Conservation (phyloP, 2,888 invertebrate genomes). For the Sclerodermus sp. region DNA sequence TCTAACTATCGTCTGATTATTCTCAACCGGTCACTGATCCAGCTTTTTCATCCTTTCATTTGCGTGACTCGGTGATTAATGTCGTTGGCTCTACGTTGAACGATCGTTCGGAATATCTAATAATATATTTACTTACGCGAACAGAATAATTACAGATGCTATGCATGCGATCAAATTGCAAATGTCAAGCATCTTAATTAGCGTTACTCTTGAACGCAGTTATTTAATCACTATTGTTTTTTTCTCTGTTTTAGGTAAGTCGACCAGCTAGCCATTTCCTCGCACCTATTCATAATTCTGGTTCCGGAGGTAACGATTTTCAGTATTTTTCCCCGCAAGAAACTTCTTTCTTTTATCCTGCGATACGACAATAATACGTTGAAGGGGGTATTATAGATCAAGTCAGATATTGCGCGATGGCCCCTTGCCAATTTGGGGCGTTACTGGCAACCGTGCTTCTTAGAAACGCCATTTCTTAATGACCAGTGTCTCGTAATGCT, state of each 20-base stretch:
- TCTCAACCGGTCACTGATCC: constrained; percentile 20
- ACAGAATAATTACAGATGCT: constrained; percentile 1
- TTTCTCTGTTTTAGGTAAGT: constrained; percentile 45
- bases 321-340: background rate
- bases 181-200: background rate
- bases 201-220: background rate
- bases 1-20: constrained; percentile 23
- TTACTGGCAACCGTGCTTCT: constrained; percentile 33
- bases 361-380: constrained; percentile 21
- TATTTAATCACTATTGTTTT: constrained; percentile 17
- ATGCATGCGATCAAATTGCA: background rate
- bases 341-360: background rate
- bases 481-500: constrained; percentile 22
- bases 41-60: constrained; percentile 16
- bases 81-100: constrained; percentile 7
- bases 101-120: constrained; percentile 3
- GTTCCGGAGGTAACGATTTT: constrained; percentile 23
- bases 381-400: constrained; percentile 37
- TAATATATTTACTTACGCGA: constrained; percentile 12
- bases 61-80: constrained; percentile 20
- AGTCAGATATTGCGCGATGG: constrained; percentile 41
- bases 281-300: no score
- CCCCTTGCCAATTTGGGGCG: constrained; percentile 43
- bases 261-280: background rate
- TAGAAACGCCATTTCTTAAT: constrained; percentile 33